Evolutionary conservation across 2,797 vertebrate species (phyloP), one percentile per base, ranked within the genome.

Genomic region (Lepilemur septentrionalis): DNA sequence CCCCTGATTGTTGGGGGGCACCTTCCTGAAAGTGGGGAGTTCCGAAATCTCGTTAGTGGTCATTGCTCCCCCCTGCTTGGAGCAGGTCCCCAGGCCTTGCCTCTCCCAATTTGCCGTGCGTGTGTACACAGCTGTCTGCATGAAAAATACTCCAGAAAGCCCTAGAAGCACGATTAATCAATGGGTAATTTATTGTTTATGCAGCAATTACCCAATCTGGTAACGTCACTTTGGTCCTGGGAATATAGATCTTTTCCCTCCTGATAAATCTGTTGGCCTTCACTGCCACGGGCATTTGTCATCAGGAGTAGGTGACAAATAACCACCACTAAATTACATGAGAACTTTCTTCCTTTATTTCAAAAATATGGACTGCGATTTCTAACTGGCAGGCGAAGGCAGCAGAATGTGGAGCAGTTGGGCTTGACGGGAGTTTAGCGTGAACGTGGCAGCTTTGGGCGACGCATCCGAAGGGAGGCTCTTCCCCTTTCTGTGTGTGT

Each of bases 211-310:
- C 91, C 95, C 91, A 82, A 65, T 83, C 90, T 72, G 92, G 81
- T 86, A 78, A 87, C 3, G 1, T 90, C 93, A 70, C 80, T 18
- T 41, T 32, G 4, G 30, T 46, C 83, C 22, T 35, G 83, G 92
- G 91, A 88, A 75, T 73, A 79, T 50, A 91, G 87, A 67, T 92
- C 94, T 72, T 72, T 76, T 41, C 59, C 38, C 2, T 93, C 43
- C 67, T 10, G 5, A 61, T 91, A 93, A 92, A 95, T 97, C 90
- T 61, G 52, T 79, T 69, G 92, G 80, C 59, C 97, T 97, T 89
- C 91, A n/a, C 81, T 55, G 79, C 78, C 63, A 4, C 0, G 17
- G 61, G 55, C 63, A 81, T 90, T 95, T 88, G 95, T 96, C 96
- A 92, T 73, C 80, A 59, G 76, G 79, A 88, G 50, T 7, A 17